phyloP scores from a whole-genome alignment of 64 coral and sea anemone genomes.

The Orbicella faveolata region DNA sequence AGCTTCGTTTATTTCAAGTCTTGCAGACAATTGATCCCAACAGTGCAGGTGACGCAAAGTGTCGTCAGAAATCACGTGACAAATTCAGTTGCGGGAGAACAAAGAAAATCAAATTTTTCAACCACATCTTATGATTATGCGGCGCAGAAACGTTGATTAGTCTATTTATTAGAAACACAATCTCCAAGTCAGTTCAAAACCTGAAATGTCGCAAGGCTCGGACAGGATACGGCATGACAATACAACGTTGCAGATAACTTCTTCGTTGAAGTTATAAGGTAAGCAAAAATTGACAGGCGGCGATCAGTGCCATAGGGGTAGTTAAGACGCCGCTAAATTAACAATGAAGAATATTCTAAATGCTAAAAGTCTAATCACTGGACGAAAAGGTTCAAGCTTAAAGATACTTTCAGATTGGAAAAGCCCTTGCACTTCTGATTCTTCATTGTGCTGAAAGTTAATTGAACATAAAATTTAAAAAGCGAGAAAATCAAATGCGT shows the following conservation, averaged over 20 bases:
- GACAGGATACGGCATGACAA: background rate
- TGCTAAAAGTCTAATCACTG: background rate
- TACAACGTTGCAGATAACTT: background rate
- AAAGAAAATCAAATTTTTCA: background rate
- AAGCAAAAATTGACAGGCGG: background rate
- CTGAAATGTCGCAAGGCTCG: background rate
- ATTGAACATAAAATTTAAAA: background rate
- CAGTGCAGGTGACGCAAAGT: background rate
- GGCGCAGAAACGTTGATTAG: background rate
- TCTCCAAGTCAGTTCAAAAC: background rate
- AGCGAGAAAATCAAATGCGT: background rate
- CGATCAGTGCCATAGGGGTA: background rate
- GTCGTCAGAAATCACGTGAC: constrained; percentile 20
- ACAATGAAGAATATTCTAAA: background rate
- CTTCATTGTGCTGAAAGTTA: background rate
- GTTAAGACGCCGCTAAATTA: too few relatives aligned
- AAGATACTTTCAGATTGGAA: background rate
- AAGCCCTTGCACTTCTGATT: background rate
- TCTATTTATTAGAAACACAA: background rate
- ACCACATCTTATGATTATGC: background rate
- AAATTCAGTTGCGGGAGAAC: background rate
- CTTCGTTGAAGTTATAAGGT: background rate
- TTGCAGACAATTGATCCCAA: background rate
- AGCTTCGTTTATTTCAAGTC: background rate
- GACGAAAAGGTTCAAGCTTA: background rate